Base-by-base conservation (phyloP, 23 tunicate genomes). In the Ascidia mentula region DNA sequence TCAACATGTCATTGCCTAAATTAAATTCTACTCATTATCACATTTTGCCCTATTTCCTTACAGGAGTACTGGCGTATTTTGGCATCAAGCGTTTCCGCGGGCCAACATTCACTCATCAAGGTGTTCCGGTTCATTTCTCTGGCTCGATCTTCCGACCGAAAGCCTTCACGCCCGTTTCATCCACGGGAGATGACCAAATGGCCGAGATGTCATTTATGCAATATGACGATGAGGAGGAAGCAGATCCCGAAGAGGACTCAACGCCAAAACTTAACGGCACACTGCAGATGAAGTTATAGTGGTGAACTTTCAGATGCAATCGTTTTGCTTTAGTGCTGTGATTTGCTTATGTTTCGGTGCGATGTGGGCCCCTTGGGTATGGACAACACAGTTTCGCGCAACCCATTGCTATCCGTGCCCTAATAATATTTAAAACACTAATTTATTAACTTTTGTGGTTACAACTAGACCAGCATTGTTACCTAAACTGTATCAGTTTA, bases 151-250 rank as follows among this genome's bases (percentile, higher is more conserved):
- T 34, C 74, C 24, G 74, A 28, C 65, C 65, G 24, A 53, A 53
- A 53, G 65, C 65, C 22, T 53, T 53, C 13, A 53, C 65, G 1
- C 65, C 65, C 4, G 65, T 53, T 53, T 28, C 65, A 53, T 53
- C 65, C 12, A 9, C 4, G 4, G 24, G 24, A 3, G 65, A 53
- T 1, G 65, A 53, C 24, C 65, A 53, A 53, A 53, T 45, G 45
- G 73, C 83, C 6, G 83, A 79, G 31, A 79, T 79, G 83, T 60
- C 74, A 1, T 79, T 79, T 34, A 79, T 79, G 83, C 74, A 59
- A 45, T 79, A 79, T 79, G 88, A 76, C 30, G 81, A 76, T 75
- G 90, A 86, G 38, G 90, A 86, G 30, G 81, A 80, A 0, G 90
- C 73, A 17, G 85, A 69, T 0, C 60, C 34, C 37, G 81, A 80